phyloP scores from a whole-genome alignment of 2,113 vertebrate genomes.

The Daphoenositta chrysoptera region DNA sequence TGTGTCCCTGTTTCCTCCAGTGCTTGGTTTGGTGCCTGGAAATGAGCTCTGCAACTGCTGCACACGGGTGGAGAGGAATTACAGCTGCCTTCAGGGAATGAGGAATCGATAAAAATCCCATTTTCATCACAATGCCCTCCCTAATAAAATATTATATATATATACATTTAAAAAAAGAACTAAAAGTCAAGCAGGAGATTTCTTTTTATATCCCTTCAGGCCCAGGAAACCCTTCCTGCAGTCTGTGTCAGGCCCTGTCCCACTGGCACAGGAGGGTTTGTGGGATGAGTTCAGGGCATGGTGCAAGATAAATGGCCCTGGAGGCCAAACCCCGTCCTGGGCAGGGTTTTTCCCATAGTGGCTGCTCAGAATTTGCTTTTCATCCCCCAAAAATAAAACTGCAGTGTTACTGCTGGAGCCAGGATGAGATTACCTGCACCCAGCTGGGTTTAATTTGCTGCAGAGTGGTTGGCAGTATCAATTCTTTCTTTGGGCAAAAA shows the following conservation, averaged over 20 bases:
- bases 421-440: neutral
- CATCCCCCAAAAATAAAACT: neutral
- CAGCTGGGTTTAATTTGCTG: constrained; percentile 1
- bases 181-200: neutral
- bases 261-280: rapidly evolving
- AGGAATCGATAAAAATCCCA: neutral
- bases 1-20: neutral
- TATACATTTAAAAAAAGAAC: neutral
- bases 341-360: neutral
- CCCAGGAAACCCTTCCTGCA: neutral
- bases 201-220: neutral
- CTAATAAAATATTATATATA: neutral
- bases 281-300: neutral
- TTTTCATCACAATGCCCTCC: neutral
- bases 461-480: neutral
- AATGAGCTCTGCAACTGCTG: neutral
- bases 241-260: neutral
- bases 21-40: neutral
- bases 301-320: neutral
- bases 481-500: neutral
- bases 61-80: neutral
- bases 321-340: neutral
- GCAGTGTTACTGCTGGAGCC: neutral
- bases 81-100: neutral
- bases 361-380: neutral